These are phyloP conservation scores for Megaceryle alcyon DNA, from an alignment of 2,797 vertebrate genomes.

Conservation along the genomic window DNA sequence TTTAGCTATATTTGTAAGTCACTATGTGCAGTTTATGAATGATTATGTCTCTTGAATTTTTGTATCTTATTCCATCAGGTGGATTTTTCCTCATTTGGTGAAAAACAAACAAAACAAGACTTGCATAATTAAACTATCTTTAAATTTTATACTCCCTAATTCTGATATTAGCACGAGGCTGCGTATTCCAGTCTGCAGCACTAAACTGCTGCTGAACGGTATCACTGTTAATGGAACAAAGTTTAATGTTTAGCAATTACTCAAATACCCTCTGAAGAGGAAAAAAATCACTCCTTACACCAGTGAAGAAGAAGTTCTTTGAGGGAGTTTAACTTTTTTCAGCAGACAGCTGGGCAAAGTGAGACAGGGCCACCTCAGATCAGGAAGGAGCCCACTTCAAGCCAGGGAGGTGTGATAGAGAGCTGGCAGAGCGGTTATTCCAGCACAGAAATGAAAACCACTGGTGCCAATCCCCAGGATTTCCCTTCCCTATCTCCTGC, in stretches of 20 bases:
- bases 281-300: neutral
- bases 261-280: neutral
- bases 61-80: neutral
- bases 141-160: neutral
- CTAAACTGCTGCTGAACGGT: neutral
- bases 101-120: neutral
- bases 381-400: neutral
- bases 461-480: neutral
- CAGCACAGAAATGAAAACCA: neutral
- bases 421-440: neutral
- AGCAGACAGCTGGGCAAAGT: neutral
- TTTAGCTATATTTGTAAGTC: neutral
- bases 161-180: neutral
- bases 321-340: neutral
- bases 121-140: neutral
- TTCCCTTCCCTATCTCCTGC: neutral
- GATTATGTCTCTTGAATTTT: neutral
- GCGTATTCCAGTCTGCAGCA: neutral
- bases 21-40: neutral
- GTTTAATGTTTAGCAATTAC: neutral
- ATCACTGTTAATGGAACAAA: neutral
- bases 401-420: neutral
- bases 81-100: neutral
- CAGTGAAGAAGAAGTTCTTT: neutral
- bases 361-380: neutral